Conservation (phyloP, 2,113 vertebrate genomes). For the Pelvicachromis taeniatus region DNA sequence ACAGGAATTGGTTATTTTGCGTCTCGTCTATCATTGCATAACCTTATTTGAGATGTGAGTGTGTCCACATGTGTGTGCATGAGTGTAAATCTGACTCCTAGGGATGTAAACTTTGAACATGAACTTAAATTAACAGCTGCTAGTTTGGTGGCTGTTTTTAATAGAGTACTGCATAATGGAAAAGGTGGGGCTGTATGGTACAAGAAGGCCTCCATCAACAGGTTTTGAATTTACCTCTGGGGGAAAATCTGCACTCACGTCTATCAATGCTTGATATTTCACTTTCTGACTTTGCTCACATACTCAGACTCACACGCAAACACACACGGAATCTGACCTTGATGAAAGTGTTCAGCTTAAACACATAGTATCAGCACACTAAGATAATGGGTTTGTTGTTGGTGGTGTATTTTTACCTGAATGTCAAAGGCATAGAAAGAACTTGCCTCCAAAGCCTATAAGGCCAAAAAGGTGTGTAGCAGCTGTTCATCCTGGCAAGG, state of each 20-base stretch:
- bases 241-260: background rate
- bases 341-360: background rate
- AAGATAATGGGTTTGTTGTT: background rate
- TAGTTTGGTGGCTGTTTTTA: background rate
- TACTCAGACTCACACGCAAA: background rate
- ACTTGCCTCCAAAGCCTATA: slow-evolving; percentile 14
- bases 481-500: slow-evolving; percentile 45
- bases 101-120: background rate
- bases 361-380: background rate
- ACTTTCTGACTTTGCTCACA: background rate
- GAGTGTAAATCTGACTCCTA: background rate
- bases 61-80: background rate
- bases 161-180: background rate
- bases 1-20: background rate
- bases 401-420: background rate
- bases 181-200: background rate
- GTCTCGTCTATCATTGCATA: background rate
- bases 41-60: background rate
- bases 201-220: slow-evolving; percentile 8
- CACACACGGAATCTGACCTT: background rate
- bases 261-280: background rate
- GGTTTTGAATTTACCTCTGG: slow-evolving; percentile 13
- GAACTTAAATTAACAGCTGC: slow-evolving; percentile 8
- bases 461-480: slow-evolving; percentile 50
- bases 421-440: slow-evolving; percentile 8